phyloP scores from a whole-genome alignment of 2,113 vertebrate species.

The Ceyx melanurus region DNA sequence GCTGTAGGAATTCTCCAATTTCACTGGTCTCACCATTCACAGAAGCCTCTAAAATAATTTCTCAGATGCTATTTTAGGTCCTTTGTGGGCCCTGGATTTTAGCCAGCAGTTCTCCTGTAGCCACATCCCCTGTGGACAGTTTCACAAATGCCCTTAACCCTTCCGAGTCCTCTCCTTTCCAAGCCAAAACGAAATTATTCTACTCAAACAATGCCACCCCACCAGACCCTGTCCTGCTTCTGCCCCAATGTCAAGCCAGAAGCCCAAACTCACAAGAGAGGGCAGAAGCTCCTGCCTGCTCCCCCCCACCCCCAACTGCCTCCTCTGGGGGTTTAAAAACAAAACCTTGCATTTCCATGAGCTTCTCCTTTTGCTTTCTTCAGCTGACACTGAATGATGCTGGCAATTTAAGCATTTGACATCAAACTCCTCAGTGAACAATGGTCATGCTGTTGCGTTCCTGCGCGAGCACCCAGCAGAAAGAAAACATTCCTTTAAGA shows the following conservation, averaged over 20 bases:
- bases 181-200: not conserved
- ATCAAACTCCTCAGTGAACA: slow-evolving; percentile 41
- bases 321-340: not conserved
- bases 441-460: not conserved
- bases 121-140: not conserved
- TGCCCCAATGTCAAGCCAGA: not conserved
- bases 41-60: not conserved
- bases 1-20: too few relatives aligned
- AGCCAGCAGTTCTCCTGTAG: not conserved
- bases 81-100: not conserved
- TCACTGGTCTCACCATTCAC: not conserved
- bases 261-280: not conserved
- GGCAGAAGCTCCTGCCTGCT: not conserved
- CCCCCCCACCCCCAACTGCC: too few relatives aligned
- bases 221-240: not conserved
- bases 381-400: slow-evolving; percentile 17
- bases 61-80: not conserved
- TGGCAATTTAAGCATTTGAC: slow-evolving; percentile 18
- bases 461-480: not conserved
- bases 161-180: not conserved
- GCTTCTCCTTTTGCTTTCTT: slow-evolving; percentile 10
- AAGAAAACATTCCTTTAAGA: slow-evolving; percentile 47
- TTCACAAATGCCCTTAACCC: not conserved
- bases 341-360: not conserved
- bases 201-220: not conserved